Evolutionary conservation across 1,140 invertebrate genomes (phyloP), one percentile per base, ranked within the genome.

Genomic region (Calephelis nemesis): DNA sequence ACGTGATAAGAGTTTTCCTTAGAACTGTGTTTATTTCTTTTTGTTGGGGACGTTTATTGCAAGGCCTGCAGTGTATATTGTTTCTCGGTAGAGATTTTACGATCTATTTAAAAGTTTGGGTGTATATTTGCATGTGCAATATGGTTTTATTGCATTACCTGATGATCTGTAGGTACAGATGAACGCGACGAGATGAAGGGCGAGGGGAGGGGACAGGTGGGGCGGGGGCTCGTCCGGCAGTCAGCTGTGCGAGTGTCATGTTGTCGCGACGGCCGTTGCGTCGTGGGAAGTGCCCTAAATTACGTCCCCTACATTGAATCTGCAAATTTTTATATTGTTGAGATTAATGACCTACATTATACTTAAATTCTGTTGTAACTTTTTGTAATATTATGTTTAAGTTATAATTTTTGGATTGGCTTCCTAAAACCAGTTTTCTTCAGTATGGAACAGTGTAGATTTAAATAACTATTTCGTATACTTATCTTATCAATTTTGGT

Each of bases 241-340:
- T 91, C 88, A 91, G 88, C 88, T 91, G 88, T 90, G 86, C 85
- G 74, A 87, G 83, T 87, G 84, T 84, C 84, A 89, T 85, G 83
- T 85, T 80, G 81, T 82, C 82, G 81, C 77, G 74, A 73, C 74
- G 42, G 42, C 42, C 42, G 42, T 45, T 45, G 80, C 75, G 79
- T 73, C 85, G 83, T 91, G 87, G 83, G 88, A 89, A 88, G 80
- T 89, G 85, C 54, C 86, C 87, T 85, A 87, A 90, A 85, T 89
- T 80, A 77, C 69, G 84, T 77, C 76, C 81, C 73, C 78, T 83
- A 72, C 69, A 81, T 83, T 82, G 70, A 83, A 77, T 79, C 70
- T 79, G 75, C 62, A 69, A 68, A 68, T 84, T 79, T 82, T 77
- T 83, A 76, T 66, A 75, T 48, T 78, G 68, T 74, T 74, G 68